A percentile compares a stretch with the other conserved stretches of the same genome.
Evolutionary conservation across 2,888 invertebrate genomes (phyloP).

Genomic region (Drepanosiphum platanoidis): DNA sequence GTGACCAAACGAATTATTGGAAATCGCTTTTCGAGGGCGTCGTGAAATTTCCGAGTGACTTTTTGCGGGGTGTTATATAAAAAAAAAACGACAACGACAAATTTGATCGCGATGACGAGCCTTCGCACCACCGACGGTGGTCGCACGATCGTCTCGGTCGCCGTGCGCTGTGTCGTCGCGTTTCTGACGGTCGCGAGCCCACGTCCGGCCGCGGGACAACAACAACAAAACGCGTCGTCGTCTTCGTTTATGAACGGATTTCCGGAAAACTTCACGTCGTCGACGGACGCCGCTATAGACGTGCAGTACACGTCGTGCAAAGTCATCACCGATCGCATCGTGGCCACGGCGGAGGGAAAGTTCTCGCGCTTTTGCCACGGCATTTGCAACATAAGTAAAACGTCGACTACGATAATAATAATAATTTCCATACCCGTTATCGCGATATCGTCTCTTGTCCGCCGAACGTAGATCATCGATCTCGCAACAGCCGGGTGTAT

Average conservation of each 20-base stretch:
- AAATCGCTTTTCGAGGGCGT: too few relatives aligned
- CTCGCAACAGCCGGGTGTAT: too few relatives aligned
- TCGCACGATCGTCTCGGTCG: not conserved
- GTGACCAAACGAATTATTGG: too few relatives aligned
- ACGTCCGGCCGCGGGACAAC: not conserved
- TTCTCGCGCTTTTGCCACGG: constrained; percentile 54
- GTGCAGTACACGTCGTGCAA: constrained; percentile 50
- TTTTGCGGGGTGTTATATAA: not conserved
- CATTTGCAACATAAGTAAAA: constrained; percentile 45
- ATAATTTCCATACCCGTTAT: too few relatives aligned
- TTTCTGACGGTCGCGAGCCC: not conserved
- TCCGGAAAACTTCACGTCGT: constrained; percentile 19
- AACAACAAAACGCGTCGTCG: not conserved
- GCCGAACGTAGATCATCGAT: too few relatives aligned
- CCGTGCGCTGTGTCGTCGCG: too few relatives aligned
- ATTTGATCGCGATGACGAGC: not conserved
- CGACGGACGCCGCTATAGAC: constrained; percentile 38
- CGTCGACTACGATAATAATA: too few relatives aligned
- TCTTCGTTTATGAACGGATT: not conserved
- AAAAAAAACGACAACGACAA: not conserved
- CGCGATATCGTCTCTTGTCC: too few relatives aligned
- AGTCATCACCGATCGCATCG: constrained; percentile 50
- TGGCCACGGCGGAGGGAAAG: constrained; percentile 55
- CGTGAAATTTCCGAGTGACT: too few relatives aligned
- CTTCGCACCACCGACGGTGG: not conserved